These are phyloP conservation scores for Phaedon cochleariae DNA, from an alignment of 2,888 invertebrate genomes.

Conservation along the genomic window DNA sequence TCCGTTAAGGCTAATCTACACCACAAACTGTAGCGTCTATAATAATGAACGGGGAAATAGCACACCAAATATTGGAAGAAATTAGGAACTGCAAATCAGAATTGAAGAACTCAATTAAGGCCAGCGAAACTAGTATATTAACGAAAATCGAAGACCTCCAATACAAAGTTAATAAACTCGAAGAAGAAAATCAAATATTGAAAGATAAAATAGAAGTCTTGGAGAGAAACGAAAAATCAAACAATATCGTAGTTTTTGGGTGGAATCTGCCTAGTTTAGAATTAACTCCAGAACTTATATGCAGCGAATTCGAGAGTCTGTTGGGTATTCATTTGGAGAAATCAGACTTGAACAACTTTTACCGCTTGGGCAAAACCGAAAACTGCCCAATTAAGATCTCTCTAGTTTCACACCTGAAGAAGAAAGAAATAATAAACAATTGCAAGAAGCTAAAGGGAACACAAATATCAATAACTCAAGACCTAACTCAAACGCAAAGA, in stretches of 20 bases:
- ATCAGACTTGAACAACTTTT: background rate
- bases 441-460: too few relatives aligned
- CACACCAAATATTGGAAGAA: too few relatives aligned
- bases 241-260: background rate
- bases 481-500: too few relatives aligned
- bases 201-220: background rate
- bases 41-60: too few relatives aligned
- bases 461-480: too few relatives aligned
- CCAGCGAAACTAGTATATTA: too few relatives aligned
- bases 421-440: too few relatives aligned
- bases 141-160: background rate
- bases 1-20: too few relatives aligned
- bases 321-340: background rate
- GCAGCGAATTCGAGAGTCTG: background rate
- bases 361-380: background rate
- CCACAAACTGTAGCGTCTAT: too few relatives aligned
- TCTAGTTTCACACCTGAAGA: too few relatives aligned
- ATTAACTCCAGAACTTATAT: background rate
- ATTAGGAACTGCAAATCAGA: too few relatives aligned
- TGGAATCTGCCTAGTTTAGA: background rate
- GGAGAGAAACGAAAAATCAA: background rate
- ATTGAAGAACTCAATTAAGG: too few relatives aligned
- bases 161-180: background rate
- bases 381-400: background rate
- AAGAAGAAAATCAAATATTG: background rate